These are phyloP conservation scores for Sclerodermus sp. DNA, from an alignment of 2,888 invertebrate genomes.

Conservation along the genomic window DNA sequence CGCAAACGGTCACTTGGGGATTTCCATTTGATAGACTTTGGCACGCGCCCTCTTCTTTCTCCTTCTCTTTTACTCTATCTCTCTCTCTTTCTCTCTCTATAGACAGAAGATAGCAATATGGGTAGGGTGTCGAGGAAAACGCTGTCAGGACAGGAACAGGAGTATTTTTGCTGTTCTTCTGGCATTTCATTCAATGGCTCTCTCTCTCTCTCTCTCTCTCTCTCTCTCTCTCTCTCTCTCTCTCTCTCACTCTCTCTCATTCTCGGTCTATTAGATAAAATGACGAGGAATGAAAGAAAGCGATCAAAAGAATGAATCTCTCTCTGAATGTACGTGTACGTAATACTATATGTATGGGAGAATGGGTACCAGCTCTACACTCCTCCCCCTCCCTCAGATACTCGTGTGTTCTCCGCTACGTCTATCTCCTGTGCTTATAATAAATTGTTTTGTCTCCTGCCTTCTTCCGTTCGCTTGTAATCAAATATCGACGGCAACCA, in stretches of 20 bases:
- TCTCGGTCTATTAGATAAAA: slow-evolving; percentile 34
- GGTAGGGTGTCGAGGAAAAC: too few relatives aligned
- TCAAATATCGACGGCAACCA: too few relatives aligned
- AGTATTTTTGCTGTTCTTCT: too few relatives aligned
- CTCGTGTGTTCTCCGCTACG: too few relatives aligned
- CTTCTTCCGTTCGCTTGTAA: too few relatives aligned
- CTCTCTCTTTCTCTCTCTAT: slow-evolving; percentile 1
- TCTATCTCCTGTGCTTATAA: too few relatives aligned
- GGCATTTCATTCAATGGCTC: too few relatives aligned
- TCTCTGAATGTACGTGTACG: slow-evolving; percentile 5
- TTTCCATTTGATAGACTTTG: slow-evolving; percentile 17
- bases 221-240: slow-evolving; percentile 1
- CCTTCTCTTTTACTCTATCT: neutral
- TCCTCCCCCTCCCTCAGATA: too few relatives aligned
- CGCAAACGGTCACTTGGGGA: slow-evolving; percentile 8
- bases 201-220: neutral
- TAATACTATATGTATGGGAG: slow-evolving; percentile 30
- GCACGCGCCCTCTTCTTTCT: slow-evolving; percentile 23
- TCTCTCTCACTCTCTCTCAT: slow-evolving; percentile 6
- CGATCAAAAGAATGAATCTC: slow-evolving; percentile 11
- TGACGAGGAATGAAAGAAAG: slow-evolving; percentile 20
- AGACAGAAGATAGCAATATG: too few relatives aligned
- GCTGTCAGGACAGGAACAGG: too few relatives aligned
- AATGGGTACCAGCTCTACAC: too few relatives aligned
- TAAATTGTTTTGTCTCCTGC: too few relatives aligned